Conservation (phyloP, 2,113 vertebrate species). For the Sarotherodon lohbergeri region DNA sequence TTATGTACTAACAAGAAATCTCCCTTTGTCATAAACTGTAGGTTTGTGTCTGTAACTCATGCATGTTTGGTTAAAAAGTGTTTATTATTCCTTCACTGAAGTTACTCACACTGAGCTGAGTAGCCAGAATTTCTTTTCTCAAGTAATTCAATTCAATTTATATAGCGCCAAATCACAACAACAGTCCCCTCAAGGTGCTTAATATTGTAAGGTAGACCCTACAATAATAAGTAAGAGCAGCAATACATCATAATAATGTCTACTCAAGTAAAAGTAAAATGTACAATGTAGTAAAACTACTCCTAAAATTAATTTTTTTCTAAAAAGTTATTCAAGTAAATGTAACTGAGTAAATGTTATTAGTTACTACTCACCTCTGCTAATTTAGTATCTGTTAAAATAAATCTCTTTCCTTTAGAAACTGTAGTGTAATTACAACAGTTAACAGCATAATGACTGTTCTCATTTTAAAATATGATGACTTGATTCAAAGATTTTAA, state of each 20-base stretch:
- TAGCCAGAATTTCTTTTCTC: neutral
- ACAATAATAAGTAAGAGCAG: neutral
- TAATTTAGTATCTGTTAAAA: too few species aligned
- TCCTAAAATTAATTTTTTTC: too few species aligned
- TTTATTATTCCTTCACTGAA: neutral
- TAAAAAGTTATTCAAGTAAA: too few species aligned
- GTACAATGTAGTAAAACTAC: too few species aligned
- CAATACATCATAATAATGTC: too few species aligned
- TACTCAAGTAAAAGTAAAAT: too few species aligned
- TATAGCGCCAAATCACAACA: neutral
- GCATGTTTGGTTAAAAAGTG: neutral
- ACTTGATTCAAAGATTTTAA: too few species aligned
- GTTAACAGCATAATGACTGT: neutral
- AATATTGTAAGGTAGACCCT: neutral
- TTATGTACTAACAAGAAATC: neutral
- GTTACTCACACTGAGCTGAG: neutral
- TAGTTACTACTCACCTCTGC: too few species aligned
- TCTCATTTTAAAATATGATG: neutral
- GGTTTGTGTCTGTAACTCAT: neutral
- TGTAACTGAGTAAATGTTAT: too few species aligned
- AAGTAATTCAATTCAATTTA: neutral
- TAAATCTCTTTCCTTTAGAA: neutral
- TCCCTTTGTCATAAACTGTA: neutral
- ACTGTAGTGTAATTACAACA: neutral
- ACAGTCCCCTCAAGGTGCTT: neutral